phyloP scores from a whole-genome alignment of 2,113 vertebrate genomes.

The Uria lomvia region DNA sequence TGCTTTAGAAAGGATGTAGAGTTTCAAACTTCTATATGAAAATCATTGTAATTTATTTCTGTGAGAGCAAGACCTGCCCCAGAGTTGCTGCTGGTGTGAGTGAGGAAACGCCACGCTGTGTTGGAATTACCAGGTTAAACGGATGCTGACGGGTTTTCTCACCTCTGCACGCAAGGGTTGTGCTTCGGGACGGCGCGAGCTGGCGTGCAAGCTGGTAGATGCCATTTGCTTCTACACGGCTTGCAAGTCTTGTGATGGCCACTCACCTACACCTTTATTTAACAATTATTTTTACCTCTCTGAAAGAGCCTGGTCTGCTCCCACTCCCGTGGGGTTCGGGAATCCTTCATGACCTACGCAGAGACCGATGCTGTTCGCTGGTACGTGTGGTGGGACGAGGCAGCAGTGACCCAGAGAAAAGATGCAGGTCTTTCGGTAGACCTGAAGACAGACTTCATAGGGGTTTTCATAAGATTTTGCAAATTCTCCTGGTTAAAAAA shows the following conservation, averaged over 20 bases:
- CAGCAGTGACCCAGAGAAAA: not conserved
- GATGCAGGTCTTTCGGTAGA: not conserved
- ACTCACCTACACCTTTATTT: not conserved
- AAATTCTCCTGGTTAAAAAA: not conserved
- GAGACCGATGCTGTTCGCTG: not conserved
- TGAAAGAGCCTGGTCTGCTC: not conserved
- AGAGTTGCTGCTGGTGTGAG: not conserved
- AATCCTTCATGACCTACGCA: rapidly evolving
- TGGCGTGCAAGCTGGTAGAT: not conserved
- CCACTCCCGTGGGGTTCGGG: not conserved
- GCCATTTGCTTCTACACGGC: not conserved
- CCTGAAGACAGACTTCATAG: not conserved
- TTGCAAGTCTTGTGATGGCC: not conserved
- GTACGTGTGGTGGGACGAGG: not conserved
- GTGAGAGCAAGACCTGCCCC: not conserved
- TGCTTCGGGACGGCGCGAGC: rapidly evolving
- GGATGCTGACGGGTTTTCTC: not conserved
- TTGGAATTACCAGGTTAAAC: rapidly evolving
- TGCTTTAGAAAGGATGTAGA: not conserved
- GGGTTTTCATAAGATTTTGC: not conserved
- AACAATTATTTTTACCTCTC: not conserved
- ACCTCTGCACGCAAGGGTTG: not conserved
- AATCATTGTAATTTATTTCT: not conserved
- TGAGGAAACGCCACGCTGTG: rapidly evolving
- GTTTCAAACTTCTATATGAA: not conserved